Conservation (phyloP, 2,797 vertebrate genomes). For the Monodelphis domestica region DNA sequence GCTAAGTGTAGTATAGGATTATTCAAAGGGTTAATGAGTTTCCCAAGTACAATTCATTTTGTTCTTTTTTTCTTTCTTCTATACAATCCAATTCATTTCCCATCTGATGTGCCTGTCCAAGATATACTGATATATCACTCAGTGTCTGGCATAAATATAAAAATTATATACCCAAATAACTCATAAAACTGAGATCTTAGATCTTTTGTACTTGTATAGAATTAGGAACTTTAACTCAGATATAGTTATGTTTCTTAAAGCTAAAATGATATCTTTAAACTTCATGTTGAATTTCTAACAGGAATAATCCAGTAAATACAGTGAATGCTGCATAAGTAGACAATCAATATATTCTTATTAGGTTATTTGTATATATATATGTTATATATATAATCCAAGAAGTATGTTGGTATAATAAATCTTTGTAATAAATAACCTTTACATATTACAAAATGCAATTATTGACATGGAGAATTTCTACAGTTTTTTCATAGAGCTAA, state of each 20-base stretch:
- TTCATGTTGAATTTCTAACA: neutral
- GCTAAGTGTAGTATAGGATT: neutral
- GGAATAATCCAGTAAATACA: neutral
- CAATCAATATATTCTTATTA: neutral
- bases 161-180: neutral
- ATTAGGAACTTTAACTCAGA: neutral
- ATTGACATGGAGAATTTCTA: neutral
- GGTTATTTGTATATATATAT: too few species aligned
- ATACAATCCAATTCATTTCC: neutral
- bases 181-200: neutral
- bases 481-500: neutral
- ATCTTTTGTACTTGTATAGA: neutral
- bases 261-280: neutral
- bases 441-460: neutral
- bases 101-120: neutral
- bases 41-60: neutral
- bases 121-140: neutral
- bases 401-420: neutral
- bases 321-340: neutral
- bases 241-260: neutral
- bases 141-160: neutral
- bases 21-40: neutral
- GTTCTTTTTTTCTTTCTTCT: neutral
- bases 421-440: neutral
- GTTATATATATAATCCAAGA: neutral